Evolutionary conservation across 2,797 vertebrate species (phyloP), one percentile per base, ranked within the genome.

Genomic region (Galaxias olidus): DNA sequence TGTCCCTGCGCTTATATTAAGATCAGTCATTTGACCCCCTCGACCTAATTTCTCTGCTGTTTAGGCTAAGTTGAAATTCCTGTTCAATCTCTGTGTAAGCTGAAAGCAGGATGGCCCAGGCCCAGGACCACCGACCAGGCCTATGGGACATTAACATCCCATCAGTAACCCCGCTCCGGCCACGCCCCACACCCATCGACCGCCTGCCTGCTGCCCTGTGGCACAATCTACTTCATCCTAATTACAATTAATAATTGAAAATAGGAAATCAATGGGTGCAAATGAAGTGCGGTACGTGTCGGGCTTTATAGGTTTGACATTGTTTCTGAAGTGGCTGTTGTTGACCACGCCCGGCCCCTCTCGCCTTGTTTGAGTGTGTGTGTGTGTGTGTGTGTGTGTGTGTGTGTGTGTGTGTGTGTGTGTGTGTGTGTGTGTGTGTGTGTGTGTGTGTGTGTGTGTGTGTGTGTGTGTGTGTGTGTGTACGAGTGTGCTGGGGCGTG

Each of bases 221-320:
- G 93, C 92, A 88, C 91, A 91, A 93, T 93, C 92, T 91, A 91
- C 93, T 93, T 93, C 94, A 95, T 95, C 92, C 95, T 97, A 97
- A 98, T 98, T 96, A 97, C 92, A 95, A 96, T 98, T 97, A 97
- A 97, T 98, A 97, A 98, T 98, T 98, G 94, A 93, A 96, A 96
- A 98, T 93, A 93, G 96, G 96, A 96, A 98, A 98, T 98, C 96
- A 79, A 97, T 98, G 84, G 90, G 92, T 94, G 93, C 93, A 95
- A 95, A 96, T 96, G 89, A 95, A 91, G 90, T 87, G 79, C 80
- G 86, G 88, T 82, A 91, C 86, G 88, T 92, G 90, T 91, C 81
- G 77, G 77, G 71, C 89, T 92, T 92, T 93, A 93, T 93, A 84
- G 74, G 91, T 84, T 88, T 95, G 94, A 95, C 95, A 92, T 85